A percentile compares a stretch with the other conserved stretches of the same genome.
Evolutionary conservation across 2,113 vertebrate genomes (phyloP).

Genomic region (Eclectus roratus): DNA sequence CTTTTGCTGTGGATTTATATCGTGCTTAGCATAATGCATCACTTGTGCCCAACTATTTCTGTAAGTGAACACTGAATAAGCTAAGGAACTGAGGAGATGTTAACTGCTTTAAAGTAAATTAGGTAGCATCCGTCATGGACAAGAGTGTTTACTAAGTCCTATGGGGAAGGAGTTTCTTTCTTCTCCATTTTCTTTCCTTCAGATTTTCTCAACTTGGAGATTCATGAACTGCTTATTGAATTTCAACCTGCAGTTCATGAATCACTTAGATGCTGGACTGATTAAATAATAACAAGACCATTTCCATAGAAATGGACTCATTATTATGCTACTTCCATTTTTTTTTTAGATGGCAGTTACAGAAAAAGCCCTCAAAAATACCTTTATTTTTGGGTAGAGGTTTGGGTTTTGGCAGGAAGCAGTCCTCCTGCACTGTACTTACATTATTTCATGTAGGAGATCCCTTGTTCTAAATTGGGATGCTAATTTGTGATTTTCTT

Average conservation of each 20-base stretch:
- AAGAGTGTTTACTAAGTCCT: constrained; percentile 19
- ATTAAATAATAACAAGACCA: constrained; percentile 70
- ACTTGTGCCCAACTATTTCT: neutral
- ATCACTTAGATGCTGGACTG: constrained; percentile 64
- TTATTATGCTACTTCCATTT: constrained; percentile 25
- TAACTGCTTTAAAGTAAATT: constrained; percentile 32
- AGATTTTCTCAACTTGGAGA: constrained; percentile 43
- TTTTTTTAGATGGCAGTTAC: constrained; percentile 18
- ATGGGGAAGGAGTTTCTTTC: neutral
- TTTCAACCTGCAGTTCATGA: constrained; percentile 68
- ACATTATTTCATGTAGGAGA: neutral
- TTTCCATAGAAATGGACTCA: constrained; percentile 72
- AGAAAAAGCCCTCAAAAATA: neutral
- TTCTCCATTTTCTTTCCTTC: neutral
- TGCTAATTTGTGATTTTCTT: neutral
- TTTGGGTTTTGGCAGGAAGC: neutral
- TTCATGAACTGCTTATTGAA: constrained; percentile 59
- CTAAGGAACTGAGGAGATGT: neutral
- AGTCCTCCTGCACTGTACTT: neutral
- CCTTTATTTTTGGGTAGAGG: neutral
- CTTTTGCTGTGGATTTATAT: neutral
- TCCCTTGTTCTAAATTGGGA: neutral
- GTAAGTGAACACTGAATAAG: neutral
- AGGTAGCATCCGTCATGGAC: neutral
- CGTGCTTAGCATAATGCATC: neutral